phyloP scores from a whole-genome alignment of 1,140 invertebrate genomes.

The Dysdera silvatica region DNA sequence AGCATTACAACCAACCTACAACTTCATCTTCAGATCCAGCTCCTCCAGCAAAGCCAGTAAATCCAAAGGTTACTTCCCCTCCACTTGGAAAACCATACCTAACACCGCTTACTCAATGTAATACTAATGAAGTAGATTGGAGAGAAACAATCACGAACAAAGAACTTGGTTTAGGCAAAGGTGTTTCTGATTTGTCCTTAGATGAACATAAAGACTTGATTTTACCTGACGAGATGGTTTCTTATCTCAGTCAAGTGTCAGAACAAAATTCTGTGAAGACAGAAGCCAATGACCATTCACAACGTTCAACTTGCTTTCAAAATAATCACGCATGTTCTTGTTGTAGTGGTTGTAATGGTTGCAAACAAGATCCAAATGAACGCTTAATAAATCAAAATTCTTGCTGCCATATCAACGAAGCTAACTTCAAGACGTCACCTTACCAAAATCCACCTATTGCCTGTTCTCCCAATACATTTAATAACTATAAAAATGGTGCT shows the following conservation, averaged over 20 bases:
- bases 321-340: neutral
- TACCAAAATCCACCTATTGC: constrained; percentile 5
- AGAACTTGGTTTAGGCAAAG: neutral
- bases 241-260: constrained; percentile 76
- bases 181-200: constrained; percentile 55
- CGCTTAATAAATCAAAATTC: constrained; percentile 1
- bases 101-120: neutral
- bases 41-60: neutral
- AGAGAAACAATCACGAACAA: constrained; percentile 6
- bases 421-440: neutral
- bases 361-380: constrained; percentile 6
- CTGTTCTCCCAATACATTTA: neutral
- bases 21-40: neutral
- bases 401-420: neutral
- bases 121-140: constrained; percentile 5
- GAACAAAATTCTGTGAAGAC: constrained; percentile 7
- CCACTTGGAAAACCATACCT: neutral
- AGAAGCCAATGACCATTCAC: neutral
- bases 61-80: neutral
- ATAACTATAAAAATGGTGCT: neutral
- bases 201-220: constrained; percentile 71
- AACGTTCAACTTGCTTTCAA: neutral
- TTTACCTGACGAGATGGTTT: constrained; percentile 90
- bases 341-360: neutral
- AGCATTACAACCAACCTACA: neutral